phyloP scores from a whole-genome alignment of 2,113 vertebrate species.

The Ammodytes dubius region DNA sequence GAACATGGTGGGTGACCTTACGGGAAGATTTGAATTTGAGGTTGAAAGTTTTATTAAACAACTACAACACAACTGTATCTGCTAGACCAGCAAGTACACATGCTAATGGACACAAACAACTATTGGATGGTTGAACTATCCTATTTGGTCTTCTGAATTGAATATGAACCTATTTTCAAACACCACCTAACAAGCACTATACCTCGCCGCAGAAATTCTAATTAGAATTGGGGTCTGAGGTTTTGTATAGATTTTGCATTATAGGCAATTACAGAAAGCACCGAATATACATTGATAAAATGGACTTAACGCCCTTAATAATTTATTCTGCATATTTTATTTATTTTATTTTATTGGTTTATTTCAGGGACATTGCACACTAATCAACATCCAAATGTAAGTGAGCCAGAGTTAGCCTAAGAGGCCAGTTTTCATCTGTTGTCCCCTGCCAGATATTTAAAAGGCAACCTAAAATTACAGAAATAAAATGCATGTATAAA shows the following conservation, averaged over 20 bases:
- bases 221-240: not conserved
- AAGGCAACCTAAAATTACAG: too few species aligned
- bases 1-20: conserved; percentile 51
- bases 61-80: not conserved
- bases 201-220: not conserved
- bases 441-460: too few species aligned
- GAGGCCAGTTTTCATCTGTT: too few species aligned
- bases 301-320: conserved; percentile 15
- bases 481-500: too few species aligned
- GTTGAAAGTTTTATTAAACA: conserved; percentile 9
- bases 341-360: not conserved
- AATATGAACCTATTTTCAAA: not conserved
- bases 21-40: conserved; percentile 22
- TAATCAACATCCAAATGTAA: too few species aligned
- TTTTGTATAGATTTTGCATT: not conserved
- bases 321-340: conserved; percentile 31
- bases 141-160: not conserved
- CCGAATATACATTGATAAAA: conserved; percentile 17
- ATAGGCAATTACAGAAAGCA: not conserved
- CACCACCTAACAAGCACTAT: not conserved
- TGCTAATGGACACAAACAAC: not conserved
- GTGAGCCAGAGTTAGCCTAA: too few species aligned
- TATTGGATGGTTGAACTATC: not conserved
- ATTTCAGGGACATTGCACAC: too few species aligned
- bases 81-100: not conserved